Conservation (phyloP, 2,113 vertebrate genomes). For the Spea bombifrons region DNA sequence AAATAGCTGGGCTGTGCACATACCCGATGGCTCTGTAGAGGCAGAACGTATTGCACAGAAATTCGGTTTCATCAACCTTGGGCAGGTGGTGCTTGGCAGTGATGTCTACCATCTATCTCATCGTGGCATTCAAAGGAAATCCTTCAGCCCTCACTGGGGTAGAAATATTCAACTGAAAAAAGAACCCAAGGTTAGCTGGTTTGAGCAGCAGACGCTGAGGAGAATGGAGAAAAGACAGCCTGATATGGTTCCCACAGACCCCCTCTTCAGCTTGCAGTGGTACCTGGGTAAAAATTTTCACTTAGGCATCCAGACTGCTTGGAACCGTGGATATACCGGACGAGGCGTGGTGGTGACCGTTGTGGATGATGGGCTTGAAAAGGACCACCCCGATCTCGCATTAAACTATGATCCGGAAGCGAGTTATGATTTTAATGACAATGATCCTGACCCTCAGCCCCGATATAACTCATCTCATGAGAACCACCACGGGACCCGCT, state of each 20-base stretch:
- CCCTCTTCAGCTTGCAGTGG: slow-evolving; percentile 73
- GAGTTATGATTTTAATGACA: slow-evolving; percentile 69
- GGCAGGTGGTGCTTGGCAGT: slow-evolving; percentile 56
- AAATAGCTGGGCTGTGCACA: slow-evolving; percentile 67
- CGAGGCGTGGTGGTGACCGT: slow-evolving; percentile 63
- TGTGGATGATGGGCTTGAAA: slow-evolving; percentile 63
- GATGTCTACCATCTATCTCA: too few species aligned
- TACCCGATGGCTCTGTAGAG: slow-evolving; percentile 54
- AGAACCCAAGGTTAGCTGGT: slow-evolving; percentile 66
- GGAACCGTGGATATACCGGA: slow-evolving; percentile 60
- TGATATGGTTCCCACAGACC: slow-evolving; percentile 58
- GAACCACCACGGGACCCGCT: slow-evolving; percentile 75
- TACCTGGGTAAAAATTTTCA: slow-evolving; percentile 59
- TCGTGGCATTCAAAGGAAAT: too few species aligned
- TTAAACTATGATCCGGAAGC: slow-evolving; percentile 68
- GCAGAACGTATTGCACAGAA: slow-evolving; percentile 55
- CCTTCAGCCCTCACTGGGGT: too few species aligned
- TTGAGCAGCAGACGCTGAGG: slow-evolving; percentile 66
- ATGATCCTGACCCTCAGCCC: slow-evolving; percentile 73
- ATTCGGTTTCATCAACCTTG: slow-evolving; percentile 64
- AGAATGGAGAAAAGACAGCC: slow-evolving; percentile 51
- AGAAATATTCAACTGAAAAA: too few species aligned
- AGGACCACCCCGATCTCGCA: slow-evolving; percentile 63
- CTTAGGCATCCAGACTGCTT: slow-evolving; percentile 58
- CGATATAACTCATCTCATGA: slow-evolving; percentile 52